Evolutionary conservation across 2,888 invertebrate genomes (phyloP).

Genomic region (Drosophila tripunctata): DNA sequence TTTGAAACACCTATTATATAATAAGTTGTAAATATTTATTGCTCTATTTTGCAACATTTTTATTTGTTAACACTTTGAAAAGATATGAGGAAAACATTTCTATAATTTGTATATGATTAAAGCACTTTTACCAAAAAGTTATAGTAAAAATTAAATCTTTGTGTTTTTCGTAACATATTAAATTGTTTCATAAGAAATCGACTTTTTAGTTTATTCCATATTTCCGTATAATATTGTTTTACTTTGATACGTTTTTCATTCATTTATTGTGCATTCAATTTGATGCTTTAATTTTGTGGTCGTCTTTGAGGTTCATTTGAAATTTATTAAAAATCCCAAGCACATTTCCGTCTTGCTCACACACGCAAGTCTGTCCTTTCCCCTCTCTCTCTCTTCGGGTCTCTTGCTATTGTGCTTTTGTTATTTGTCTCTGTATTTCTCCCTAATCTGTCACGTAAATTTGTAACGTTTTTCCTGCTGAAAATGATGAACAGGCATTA

Average conservation of each 20-base stretch:
- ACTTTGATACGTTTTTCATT: slow-evolving; percentile 4
- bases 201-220: slow-evolving; percentile 5
- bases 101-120: no score
- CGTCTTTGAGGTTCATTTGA: slow-evolving; percentile 58
- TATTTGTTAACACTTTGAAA: no score
- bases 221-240: background rate
- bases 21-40: no score
- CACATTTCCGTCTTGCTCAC: slow-evolving; percentile 13
- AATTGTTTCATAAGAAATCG: background rate
- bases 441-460: slow-evolving; percentile 77
- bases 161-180: no score
- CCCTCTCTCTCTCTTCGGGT: background rate
- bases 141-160: no score
- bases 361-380: background rate
- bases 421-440: slow-evolving; percentile 14
- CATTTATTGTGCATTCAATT: slow-evolving; percentile 48
- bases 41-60: no score
- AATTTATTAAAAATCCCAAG: slow-evolving; percentile 65
- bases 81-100: no score
- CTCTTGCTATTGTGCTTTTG: background rate
- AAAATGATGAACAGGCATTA: slow-evolving; percentile 73
- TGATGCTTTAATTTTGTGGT: slow-evolving; percentile 36
- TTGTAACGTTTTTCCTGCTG: slow-evolving; percentile 68
- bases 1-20: no score
- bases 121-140: no score